Conservation (phyloP, 1,140 invertebrate species). For the Plectrocnemia conspersa region DNA sequence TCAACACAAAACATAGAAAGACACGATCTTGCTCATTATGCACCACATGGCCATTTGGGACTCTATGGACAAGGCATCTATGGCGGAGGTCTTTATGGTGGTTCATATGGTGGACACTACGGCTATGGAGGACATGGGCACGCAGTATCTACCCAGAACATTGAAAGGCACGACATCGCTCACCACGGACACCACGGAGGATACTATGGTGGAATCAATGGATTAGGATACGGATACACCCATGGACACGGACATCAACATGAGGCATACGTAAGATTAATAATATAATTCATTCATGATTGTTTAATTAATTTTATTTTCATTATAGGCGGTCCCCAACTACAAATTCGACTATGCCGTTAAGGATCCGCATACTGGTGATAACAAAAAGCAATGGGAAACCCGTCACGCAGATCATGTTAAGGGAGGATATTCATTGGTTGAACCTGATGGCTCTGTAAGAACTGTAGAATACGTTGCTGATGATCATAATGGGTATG, state of each 20-base stretch:
- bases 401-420: conserved; percentile 49
- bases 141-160: background rate
- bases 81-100: background rate
- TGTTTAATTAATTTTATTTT: conserved; percentile 22
- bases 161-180: background rate
- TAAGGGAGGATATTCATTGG: conserved; percentile 42
- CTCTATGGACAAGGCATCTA: background rate
- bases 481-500: conserved; percentile 31
- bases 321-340: conserved; percentile 29
- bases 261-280: conserved; percentile 12
- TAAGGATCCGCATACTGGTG: conserved; percentile 59
- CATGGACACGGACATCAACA: conserved; percentile 1
- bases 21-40: background rate
- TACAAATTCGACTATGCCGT: conserved; percentile 63
- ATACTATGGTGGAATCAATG: background rate
- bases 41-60: too few species aligned
- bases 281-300: too few species aligned
- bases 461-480: conserved; percentile 40
- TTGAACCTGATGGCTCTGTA: conserved; percentile 55
- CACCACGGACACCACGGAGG: background rate
- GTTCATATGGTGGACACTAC: background rate
- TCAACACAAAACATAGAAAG: too few species aligned
- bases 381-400: conserved; percentile 54
- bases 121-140: conserved; percentile 12
- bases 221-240: too few species aligned